A percentile compares a stretch with the other conserved stretches of the same genome.
Conservation (phyloP, 2,113 vertebrate genomes). For the Leptosomus discolor region DNA sequence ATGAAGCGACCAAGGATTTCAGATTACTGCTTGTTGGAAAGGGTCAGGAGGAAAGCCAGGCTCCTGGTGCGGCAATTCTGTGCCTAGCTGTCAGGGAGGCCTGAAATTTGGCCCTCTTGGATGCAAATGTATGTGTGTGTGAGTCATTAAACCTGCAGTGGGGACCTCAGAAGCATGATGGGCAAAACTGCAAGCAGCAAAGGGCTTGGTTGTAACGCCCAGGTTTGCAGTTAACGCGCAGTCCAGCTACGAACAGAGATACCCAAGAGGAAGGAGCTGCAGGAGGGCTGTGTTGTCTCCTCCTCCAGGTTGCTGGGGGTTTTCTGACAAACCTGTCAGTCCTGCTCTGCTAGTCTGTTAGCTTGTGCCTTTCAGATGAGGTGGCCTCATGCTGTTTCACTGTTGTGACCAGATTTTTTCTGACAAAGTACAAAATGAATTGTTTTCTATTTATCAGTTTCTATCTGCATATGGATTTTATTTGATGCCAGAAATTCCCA, state of each 20-base stretch:
- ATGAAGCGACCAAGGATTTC: not conserved
- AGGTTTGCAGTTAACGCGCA: not conserved
- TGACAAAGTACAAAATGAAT: not conserved
- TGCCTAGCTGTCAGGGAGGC: not conserved
- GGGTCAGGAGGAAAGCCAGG: not conserved
- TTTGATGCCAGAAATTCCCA: not conserved
- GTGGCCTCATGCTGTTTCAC: not conserved
- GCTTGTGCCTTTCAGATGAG: not conserved
- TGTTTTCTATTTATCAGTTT: not conserved
- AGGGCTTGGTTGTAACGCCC: not conserved
- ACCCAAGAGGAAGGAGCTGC: not conserved
- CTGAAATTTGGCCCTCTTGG: not conserved
- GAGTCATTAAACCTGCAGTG: not conserved
- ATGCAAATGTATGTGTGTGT: accelerated
- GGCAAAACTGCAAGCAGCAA: not conserved
- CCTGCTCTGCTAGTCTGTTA: not conserved
- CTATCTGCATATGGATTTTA: not conserved
- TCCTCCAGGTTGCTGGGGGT: not conserved
- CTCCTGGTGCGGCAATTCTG: accelerated
- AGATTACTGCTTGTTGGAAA: not conserved
- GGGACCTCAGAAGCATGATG: not conserved
- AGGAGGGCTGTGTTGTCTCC: not conserved
- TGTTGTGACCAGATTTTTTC: not conserved
- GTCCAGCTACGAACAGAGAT: not conserved
- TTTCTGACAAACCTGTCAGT: not conserved